Conservation (phyloP, 2,888 invertebrate genomes). For the Drosophila pseudotalamancana region DNA sequence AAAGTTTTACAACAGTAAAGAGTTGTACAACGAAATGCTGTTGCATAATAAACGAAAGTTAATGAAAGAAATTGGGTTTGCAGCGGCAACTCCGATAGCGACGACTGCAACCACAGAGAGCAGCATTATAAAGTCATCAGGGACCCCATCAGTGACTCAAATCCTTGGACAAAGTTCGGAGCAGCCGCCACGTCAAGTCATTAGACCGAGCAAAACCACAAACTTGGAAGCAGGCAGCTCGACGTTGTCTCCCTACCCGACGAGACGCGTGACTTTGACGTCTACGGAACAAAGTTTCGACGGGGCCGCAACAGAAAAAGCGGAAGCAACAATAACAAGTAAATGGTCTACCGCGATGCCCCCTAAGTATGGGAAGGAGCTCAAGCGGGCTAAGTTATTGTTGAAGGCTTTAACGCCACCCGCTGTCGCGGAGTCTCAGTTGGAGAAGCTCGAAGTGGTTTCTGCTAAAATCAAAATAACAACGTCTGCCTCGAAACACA, state of each 20-base stretch:
- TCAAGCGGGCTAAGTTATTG: slow-evolving; percentile 82
- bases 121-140: slow-evolving; percentile 67
- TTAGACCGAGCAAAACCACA: slow-evolving; percentile 48
- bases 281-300: slow-evolving; percentile 57
- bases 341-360: slow-evolving; percentile 49
- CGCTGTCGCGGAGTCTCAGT: slow-evolving; percentile 27
- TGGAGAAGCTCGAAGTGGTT: slow-evolving; percentile 61
- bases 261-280: slow-evolving; percentile 67
- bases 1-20: slow-evolving; percentile 84
- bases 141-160: slow-evolving; percentile 32
- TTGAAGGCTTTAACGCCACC: slow-evolving; percentile 72
- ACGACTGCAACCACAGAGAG: slow-evolving; percentile 13
- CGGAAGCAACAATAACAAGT: slow-evolving; percentile 21
- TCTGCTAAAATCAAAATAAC: slow-evolving; percentile 64
- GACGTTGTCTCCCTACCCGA: slow-evolving; percentile 13
- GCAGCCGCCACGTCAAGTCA: slow-evolving; percentile 45
- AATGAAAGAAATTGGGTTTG: slow-evolving; percentile 54
- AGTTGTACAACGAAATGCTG: slow-evolving; percentile 83
- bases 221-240: slow-evolving; percentile 38
- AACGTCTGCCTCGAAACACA: slow-evolving; percentile 22
- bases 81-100: slow-evolving; percentile 3
- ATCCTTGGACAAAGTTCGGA: slow-evolving; percentile 44
- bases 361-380: slow-evolving; percentile 76
- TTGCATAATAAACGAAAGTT: slow-evolving; percentile 78
- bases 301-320: slow-evolving; percentile 15